Evolutionary conservation across 2,888 invertebrate species (phyloP).

Genomic region (Dolichomitus sp.): DNA sequence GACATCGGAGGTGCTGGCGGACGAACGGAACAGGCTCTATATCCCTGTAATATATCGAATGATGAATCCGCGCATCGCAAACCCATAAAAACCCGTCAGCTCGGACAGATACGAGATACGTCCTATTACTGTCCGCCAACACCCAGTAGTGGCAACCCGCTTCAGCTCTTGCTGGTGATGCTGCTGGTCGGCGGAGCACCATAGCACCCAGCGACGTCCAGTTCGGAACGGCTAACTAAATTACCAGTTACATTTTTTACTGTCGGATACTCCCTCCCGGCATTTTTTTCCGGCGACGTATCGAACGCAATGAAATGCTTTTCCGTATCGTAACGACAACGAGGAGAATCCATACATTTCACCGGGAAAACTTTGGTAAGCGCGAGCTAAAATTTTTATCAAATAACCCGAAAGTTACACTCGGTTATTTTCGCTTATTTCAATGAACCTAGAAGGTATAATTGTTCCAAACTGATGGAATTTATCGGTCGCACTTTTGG

Average conservation of each 20-base stretch:
- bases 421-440: slow-evolving; percentile 21
- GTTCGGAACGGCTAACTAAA: slow-evolving; percentile 85
- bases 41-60: slow-evolving; percentile 83
- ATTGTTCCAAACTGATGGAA: neutral
- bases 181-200: slow-evolving; percentile 43
- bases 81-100: slow-evolving; percentile 85
- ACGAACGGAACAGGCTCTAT: slow-evolving; percentile 52
- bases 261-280: slow-evolving; percentile 82
- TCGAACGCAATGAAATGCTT: slow-evolving; percentile 84
- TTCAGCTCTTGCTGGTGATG: slow-evolving; percentile 61
- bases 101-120: slow-evolving; percentile 85
- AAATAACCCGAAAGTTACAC: slow-evolving; percentile 5
- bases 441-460: neutral
- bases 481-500: slow-evolving; percentile 46
- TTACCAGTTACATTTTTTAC: slow-evolving; percentile 86
- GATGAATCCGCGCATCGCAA: slow-evolving; percentile 85
- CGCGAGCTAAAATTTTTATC: slow-evolving; percentile 25
- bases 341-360: slow-evolving; percentile 39
- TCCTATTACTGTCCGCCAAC: slow-evolving; percentile 85
- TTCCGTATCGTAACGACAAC: slow-evolving; percentile 52
- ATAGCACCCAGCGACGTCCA: slow-evolving; percentile 73
- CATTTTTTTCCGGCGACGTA: slow-evolving; percentile 79
- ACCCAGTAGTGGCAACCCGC: slow-evolving; percentile 70
- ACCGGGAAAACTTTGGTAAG: slow-evolving; percentile 25
- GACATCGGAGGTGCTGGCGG: slow-evolving; percentile 76